A percentile compares a stretch with the other conserved stretches of the same genome.
Conservation (phyloP, 2,113 vertebrate species). For the Aix galericulata region DNA sequence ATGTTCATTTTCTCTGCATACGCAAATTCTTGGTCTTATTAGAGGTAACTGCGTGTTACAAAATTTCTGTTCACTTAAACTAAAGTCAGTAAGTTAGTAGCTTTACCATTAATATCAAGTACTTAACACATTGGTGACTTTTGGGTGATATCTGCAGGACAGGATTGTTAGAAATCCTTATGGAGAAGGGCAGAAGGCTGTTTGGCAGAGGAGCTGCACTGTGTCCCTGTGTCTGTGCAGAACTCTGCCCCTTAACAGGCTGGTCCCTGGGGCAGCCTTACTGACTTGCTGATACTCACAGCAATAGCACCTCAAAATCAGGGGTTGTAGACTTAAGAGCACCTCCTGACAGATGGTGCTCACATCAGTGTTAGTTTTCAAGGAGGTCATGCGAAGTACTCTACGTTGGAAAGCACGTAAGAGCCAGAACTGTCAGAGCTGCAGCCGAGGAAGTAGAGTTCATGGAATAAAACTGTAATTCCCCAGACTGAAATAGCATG, state of each 20-base stretch:
- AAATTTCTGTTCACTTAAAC: not conserved
- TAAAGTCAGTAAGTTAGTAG: not conserved
- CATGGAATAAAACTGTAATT: not conserved
- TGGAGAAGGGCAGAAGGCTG: not conserved
- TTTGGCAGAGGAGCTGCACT: not conserved
- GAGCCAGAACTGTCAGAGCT: not conserved
- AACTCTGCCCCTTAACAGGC: not conserved
- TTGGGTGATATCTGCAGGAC: not conserved
- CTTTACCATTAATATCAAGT: not conserved
- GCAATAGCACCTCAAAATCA: not conserved
- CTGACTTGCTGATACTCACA: not conserved
- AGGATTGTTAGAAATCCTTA: not conserved
- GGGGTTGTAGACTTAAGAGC: not conserved
- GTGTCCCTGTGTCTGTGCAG: not conserved
- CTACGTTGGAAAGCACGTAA: rapidly evolving
- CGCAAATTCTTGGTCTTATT: not conserved
- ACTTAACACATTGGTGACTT: not conserved
- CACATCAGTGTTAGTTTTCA: not conserved
- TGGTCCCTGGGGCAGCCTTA: not conserved
- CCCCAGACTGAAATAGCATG: not conserved
- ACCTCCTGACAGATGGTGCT: not conserved
- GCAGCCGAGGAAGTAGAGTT: not conserved
- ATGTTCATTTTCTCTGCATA: not conserved
- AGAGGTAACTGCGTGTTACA: not conserved
- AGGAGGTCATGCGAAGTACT: not conserved